phyloP scores from a whole-genome alignment of 1,140 invertebrate species.

The Drosophila albomicans region DNA sequence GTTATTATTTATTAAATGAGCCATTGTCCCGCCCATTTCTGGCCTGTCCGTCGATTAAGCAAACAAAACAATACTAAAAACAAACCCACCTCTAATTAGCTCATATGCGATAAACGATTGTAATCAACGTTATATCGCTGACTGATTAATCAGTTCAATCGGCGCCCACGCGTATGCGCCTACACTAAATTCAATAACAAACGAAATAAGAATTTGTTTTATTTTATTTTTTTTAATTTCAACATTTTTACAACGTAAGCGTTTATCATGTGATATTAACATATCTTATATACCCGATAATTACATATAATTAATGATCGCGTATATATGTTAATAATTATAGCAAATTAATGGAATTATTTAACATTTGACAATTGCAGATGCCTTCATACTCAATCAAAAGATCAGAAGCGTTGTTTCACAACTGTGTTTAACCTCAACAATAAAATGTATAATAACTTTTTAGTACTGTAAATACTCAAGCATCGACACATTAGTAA shows the following conservation, averaged over 20 bases:
- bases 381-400: too few species aligned
- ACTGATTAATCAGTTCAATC: conserved; percentile 75
- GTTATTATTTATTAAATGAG: conserved; percentile 19
- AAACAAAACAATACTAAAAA: conserved; percentile 10
- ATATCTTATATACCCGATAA: conserved; percentile 8
- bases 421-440: too few species aligned
- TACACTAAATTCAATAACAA: conserved; percentile 20
- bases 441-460: too few species aligned
- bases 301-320: not conserved
- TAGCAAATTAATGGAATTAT: conserved; percentile 29
- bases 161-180: conserved; percentile 41
- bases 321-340: conserved; percentile 19
- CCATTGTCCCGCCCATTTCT: not conserved
- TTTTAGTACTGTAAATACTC: too few species aligned
- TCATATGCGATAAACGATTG: conserved; percentile 60
- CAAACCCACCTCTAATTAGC: conserved; percentile 53
- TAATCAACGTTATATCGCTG: conserved; percentile 65
- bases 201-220: conserved; percentile 5
- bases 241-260: conserved; percentile 11
- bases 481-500: too few species aligned
- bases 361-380: too few species aligned
- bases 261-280: not conserved
- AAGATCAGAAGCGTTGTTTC: too few species aligned
- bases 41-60: conserved; percentile 1
- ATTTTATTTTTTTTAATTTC: not conserved